Base-by-base conservation (phyloP, 2,888 invertebrate genomes). In the Drosophila dives region DNA sequence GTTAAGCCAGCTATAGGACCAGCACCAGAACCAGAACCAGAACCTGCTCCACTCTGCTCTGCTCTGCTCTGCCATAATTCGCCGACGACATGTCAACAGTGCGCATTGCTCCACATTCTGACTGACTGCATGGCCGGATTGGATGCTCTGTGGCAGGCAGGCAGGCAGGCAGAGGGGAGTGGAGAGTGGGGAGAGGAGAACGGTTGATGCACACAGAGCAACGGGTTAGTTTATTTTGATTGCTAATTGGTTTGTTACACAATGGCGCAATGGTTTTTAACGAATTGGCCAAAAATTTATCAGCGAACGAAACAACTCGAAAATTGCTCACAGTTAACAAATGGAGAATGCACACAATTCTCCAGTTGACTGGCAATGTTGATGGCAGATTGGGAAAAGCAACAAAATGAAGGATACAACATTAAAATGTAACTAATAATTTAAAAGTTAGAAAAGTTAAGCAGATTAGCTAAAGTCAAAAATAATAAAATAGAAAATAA, bases 191-290 rank as follows among this genome's bases (percentile, higher is more conserved):
- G 17, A 12, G 23, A 40, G 15, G 17, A 10, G 32, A n/a, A 5
- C 12, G 26, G 26, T 29, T 55, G 36, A 59, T 20, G 62, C 63
- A 72, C 60, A 77, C 78, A 68, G 49, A 63, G 65, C 65, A 72
- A 70, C 70, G 90, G 91, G 91, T 91, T 91, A 90, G 91, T 91
- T 91, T 89, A 90, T 90, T 91, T 91, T 91, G 92, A 91, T 92
- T 91, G 91, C 91, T 92, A 91, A 91, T 91, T 91, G 91, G 89
- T 90, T 90, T 89, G 90, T 85, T 88, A 91, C 91, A 91, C 90
- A 91, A 90, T 91, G 87, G 83, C 82, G 82, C 81, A 77, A 83
- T 81, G 88, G 81, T 64, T 85, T 91, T 91, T 88, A 91, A 91
- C 83, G 86, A 88, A 91, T 86, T 90, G 81, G 80, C 83, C 88